Base-by-base conservation (phyloP, 2,888 invertebrate species). In the Trichogramma dendrolimi region DNA sequence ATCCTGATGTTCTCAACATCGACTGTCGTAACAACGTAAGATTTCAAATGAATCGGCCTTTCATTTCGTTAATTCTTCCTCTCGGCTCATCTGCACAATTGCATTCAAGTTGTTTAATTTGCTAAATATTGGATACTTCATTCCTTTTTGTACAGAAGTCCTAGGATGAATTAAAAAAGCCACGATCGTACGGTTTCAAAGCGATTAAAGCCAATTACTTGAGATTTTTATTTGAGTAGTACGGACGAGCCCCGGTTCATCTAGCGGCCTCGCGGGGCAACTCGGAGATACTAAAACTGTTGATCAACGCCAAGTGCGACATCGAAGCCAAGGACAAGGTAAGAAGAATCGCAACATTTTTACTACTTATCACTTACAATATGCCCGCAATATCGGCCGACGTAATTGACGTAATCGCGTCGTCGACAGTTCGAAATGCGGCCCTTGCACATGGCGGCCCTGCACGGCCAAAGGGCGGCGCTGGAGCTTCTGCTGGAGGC, bases 241-340 rank as follows among this genome's bases (percentile, higher is more conserved):
- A 88, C 75, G 88, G 88, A 27, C 79, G 89, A 61, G 87, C 88
- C 6, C 89, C 89, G 8, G 86, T 89, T 67, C 89, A 89, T 75
- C 88, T 88, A 89, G 89, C 89, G 8, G 86, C 89, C 0, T 88
- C 88, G 55, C 79, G 86, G 62, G 89, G 89, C 49, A 88, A 87
- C 73, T 85, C 86, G 27, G 88, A 89, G 68, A 87, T 89, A 60
- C 87, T 89, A 78, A 86, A 86, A 68, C 82, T 88, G 81, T 82
- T 89, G 62, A 86, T 89, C 61, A 83, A 84, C n/a, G 86, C 87
- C 11, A 86, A 87, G 71, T 88, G 88, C 72, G 88, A 89, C 73
- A 87, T 89, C 60, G 89, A 89, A 78, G 88, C 87, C 3, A 82
- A 84, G 66, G 89, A 89, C 75, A 89, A 88, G 86, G 88, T 88